Conservation (phyloP, 2,113 vertebrate species). For the Cyphomyrus plagiostoma region DNA sequence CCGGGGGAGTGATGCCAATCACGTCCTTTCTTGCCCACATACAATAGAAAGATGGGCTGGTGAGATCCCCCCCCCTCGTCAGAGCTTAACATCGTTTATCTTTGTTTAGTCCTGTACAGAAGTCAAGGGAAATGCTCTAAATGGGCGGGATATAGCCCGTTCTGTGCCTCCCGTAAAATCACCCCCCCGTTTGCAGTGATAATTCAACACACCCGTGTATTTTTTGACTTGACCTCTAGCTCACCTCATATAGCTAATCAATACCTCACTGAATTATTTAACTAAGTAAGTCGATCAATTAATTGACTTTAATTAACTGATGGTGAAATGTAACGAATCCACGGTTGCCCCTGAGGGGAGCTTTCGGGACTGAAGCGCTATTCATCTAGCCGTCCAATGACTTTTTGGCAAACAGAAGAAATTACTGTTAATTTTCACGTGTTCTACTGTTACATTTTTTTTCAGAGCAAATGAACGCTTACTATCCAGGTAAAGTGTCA, state of each 20-base stretch:
- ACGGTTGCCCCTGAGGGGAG: not conserved
- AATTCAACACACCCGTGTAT: not conserved
- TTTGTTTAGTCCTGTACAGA: not conserved
- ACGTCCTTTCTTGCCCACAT: not conserved
- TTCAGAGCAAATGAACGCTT: not conserved
- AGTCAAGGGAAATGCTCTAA: not conserved
- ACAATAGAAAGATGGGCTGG: not conserved
- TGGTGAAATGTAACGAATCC: not conserved
- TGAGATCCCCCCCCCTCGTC: not conserved
- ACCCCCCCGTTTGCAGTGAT: not conserved
- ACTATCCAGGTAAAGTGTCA: not conserved
- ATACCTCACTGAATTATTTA: not conserved
- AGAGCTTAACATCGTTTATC: not conserved
- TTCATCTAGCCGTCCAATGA: not conserved
- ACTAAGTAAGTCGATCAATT: not conserved
- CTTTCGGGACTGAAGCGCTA: not conserved
- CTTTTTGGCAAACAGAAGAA: not conserved
- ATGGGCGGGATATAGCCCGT: not conserved
- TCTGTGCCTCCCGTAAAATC: not conserved
- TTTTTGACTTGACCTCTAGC: not conserved
- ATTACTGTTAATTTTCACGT: not conserved
- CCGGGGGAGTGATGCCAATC: not conserved
- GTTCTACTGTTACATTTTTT: not conserved
- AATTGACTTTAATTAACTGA: not conserved
- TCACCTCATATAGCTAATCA: not conserved